These are phyloP conservation scores for Myotis davidii DNA, from an alignment of 2,113 vertebrate species.

Conservation along the genomic window DNA sequence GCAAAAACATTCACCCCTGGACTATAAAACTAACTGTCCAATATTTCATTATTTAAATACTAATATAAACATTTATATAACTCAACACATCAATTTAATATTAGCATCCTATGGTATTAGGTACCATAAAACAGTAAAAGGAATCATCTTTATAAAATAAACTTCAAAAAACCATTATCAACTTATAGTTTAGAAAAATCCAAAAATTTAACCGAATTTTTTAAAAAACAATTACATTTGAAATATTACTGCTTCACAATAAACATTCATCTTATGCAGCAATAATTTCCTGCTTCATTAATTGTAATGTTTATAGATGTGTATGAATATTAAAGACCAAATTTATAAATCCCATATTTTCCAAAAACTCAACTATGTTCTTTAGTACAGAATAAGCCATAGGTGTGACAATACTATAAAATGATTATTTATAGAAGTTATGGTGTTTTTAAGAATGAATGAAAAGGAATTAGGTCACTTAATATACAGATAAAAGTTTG, in stretches of 20 bases:
- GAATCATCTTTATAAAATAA: constrained; percentile 76
- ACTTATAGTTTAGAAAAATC: constrained; percentile 66
- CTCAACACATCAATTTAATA: constrained; percentile 63
- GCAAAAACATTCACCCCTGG: constrained; percentile 53
- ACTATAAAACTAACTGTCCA: constrained; percentile 63
- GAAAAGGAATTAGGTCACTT: constrained; percentile 24
- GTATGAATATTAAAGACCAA: constrained; percentile 72
- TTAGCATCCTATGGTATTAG: constrained; percentile 70
- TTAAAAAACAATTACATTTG: constrained; percentile 64
- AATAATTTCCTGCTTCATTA: constrained; percentile 72
- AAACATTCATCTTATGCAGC: constrained; percentile 66
- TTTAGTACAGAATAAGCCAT: constrained; percentile 73
- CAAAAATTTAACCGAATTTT: constrained; percentile 76
- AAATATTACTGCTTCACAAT: constrained; percentile 74
- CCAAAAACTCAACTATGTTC: constrained; percentile 79
- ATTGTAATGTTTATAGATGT: constrained; percentile 35
- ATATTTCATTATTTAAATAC: constrained; percentile 78
- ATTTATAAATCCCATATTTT: constrained; percentile 71
- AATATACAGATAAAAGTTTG: neutral
- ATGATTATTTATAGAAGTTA: constrained; percentile 57
- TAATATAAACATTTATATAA: constrained; percentile 66
- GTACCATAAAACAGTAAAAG: constrained; percentile 77
- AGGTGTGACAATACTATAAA: constrained; percentile 58
- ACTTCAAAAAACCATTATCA: constrained; percentile 81
- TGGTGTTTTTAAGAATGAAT: neutral